Conservation (phyloP, 2,797 vertebrate genomes). For the Pseudomugil gertrudae region DNA sequence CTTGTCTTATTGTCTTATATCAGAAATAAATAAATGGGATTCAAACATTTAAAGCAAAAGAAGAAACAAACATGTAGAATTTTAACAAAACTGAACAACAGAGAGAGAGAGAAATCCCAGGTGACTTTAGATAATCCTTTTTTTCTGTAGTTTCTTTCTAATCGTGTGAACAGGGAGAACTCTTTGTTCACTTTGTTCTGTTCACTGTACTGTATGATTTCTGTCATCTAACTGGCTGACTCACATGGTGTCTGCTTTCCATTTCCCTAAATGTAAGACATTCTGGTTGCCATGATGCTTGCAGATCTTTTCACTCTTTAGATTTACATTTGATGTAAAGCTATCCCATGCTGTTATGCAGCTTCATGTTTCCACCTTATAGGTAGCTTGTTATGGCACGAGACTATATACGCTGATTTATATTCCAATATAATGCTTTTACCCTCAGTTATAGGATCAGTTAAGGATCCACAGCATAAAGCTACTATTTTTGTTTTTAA, state of each 20-base stretch:
- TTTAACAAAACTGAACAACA: background rate
- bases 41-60: conserved; percentile 5
- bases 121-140: background rate
- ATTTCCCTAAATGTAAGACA: background rate
- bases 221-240: background rate
- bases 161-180: background rate
- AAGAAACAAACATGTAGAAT: background rate
- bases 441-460: fast-evolving
- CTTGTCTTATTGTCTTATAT: conserved; percentile 13
- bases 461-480: background rate
- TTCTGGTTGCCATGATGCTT: background rate
- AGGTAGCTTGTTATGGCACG: background rate
- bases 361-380: conserved; percentile 2
- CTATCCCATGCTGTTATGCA: background rate
- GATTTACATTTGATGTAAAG: conserved; percentile 7
- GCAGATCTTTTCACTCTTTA: background rate
- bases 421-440: background rate
- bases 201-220: background rate
- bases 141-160: background rate
- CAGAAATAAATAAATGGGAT: conserved; percentile 13
- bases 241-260: conserved; percentile 1
- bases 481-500: background rate
- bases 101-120: background rate
- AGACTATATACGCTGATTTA: background rate
- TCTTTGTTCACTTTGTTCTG: background rate